Evolutionary conservation across 2,888 invertebrate species (phyloP).

Genomic region (Penaeus monodon): DNA sequence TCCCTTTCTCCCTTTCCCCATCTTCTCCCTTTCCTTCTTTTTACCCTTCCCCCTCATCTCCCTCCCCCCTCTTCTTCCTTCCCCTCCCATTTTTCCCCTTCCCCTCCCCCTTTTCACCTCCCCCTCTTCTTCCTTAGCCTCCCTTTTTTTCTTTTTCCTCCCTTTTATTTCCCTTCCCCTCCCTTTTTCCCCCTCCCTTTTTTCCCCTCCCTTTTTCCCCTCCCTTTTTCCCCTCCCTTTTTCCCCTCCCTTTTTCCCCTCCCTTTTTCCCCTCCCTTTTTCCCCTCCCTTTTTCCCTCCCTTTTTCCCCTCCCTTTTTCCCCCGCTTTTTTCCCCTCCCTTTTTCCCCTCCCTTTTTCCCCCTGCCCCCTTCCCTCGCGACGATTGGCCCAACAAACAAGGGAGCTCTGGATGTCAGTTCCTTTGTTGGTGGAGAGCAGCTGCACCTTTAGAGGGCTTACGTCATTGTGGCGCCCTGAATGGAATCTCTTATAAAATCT

Average conservation of each 20-base stretch:
- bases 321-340: background rate
- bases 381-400: background rate
- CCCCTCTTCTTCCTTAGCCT: background rate
- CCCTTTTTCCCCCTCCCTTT: background rate
- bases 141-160: background rate
- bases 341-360: background rate
- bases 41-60: background rate
- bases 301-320: background rate
- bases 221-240: background rate
- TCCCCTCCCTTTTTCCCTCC: background rate
- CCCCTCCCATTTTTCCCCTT: no score
- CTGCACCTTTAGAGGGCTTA: conserved; percentile 27
- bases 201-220: background rate
- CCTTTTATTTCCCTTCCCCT: background rate
- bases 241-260: background rate
- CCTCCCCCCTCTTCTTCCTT: no score
- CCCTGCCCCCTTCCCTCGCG: background rate
- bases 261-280: background rate
- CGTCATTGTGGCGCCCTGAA: conserved; percentile 38
- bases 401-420: no score
- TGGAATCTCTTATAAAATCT: conserved; percentile 38
- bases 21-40: no score
- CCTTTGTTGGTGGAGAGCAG: background rate
- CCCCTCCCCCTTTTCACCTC: background rate
- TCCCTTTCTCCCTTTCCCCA: no score